Evolutionary conservation across 2,113 vertebrate genomes (phyloP), one percentile per base, ranked within the genome.

Genomic region (Chascanopsetta lugubris): DNA sequence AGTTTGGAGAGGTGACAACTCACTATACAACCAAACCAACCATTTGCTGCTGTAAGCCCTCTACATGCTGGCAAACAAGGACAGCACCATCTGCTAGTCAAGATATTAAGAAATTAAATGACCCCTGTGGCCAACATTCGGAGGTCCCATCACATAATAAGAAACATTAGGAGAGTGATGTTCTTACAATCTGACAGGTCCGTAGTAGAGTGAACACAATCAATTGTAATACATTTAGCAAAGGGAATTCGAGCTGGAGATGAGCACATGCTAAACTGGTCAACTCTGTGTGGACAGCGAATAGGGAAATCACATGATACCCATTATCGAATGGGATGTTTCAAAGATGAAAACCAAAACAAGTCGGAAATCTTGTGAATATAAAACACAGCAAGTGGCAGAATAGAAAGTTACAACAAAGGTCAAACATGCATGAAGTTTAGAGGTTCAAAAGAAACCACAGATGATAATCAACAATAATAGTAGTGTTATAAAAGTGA

Each of bases 401-500:
- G 18, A 18, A 45, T 18, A 45, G 1, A 10, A 48, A 6, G 46
- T 15, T 13, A 21, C 11, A 3, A 4, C 0, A 7, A 6, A 7
- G n/a, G 1, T 18, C n/a, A 20, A 24, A 3, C 25, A 0, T 40
- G 8, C 40, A 4, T 40, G 18, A 10, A 25, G 9, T 42, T 1
- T 40, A 12, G 32, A 38, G 34, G 18, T 25, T 56, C 2, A 26
- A 26, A 1, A 11, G 21, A 56, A 24, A 57, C 2, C 12, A 46
- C 20, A 45, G 42, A 25, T 67, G 42, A 62, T 72, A 58, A 87
- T 83, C 77, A 83, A 75, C 77, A 83, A 75, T 82, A 85, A 61
- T 47, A 77, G 59, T 32, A 6, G 6, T 48, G 38, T 56, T 45
- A 11, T 40, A 29, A 43, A 45, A 36, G 50, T 75, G 80, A 75